Evolutionary conservation across 2,888 invertebrate genomes (phyloP), one percentile per base, ranked within the genome.

Genomic region (Xylophagus ater): DNA sequence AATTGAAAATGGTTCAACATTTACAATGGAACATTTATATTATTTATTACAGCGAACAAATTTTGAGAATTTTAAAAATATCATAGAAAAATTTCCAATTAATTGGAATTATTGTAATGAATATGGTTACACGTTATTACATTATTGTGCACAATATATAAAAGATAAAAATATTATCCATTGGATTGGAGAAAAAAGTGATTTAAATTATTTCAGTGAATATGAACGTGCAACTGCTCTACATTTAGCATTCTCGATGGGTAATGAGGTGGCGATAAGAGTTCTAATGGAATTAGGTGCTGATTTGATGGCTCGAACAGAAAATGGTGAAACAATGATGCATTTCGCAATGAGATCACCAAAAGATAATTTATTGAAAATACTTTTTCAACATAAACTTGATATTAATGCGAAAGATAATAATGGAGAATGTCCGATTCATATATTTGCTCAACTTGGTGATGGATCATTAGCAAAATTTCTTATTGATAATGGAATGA

Each of bases 361-460:
- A 4, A 24, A n/a, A 7, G n/a, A n/a, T n/a, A n/a, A n/a, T n/a
- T n/a, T n/a, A n/a, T 33, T 33, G n/a, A 21, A 23, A 4, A 33
- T 20, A n/a, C 4, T 33, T 8, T 12, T 33, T 7, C 7, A 21
- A 21, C n/a, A 21, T 20, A 21, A 21, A 21, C 15, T 33, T 7
- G 33, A 33, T 33, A 33, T 33, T 2, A 33, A 33, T 33, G 33
- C 19, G 21, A 20, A n/a, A 10, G 33, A 33, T 14, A 21, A 33
- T n/a, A 14, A 18, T 21, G 33, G 33, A 21, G 21, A 21, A 12
- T 21, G 33, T n/a, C 33, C 33, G 14, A 21, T 33, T 2, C 33
- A 33, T 13, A 14, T 21, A 4, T 33, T 33, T 13, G 33, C 21
- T 33, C 14, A 19, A 19, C 14, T 21, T 20, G 33, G 33, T 13